These are phyloP conservation scores for Centropristis striata DNA, from an alignment of 2,113 vertebrate species.

Conservation along the genomic window DNA sequence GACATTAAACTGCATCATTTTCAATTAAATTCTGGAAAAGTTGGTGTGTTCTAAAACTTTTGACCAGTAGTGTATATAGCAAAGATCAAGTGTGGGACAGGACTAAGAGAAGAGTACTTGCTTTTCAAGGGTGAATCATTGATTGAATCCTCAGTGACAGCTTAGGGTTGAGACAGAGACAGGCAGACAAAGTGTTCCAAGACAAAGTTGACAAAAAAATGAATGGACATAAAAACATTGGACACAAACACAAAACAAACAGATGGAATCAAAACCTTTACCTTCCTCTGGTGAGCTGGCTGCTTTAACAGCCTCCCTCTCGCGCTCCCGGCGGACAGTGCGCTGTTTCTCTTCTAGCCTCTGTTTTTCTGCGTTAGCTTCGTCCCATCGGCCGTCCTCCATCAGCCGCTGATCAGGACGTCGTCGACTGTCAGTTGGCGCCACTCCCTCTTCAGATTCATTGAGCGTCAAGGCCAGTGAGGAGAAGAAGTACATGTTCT, in stretches of 20 bases:
- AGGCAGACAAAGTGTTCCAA: slow-evolving; percentile 54
- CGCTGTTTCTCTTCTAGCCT: slow-evolving; percentile 97
- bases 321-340: slow-evolving; percentile 87
- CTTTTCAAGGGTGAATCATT: slow-evolving; percentile 82
- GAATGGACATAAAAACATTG: slow-evolving; percentile 34
- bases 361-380: slow-evolving; percentile 96
- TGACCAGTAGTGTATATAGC: no score
- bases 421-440: slow-evolving; percentile 92
- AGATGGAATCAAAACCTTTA: slow-evolving; percentile 29
- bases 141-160: slow-evolving; percentile 80
- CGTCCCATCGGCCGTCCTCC: slow-evolving; percentile 96
- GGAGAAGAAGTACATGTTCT: slow-evolving; percentile 98
- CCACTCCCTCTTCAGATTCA: slow-evolving; percentile 89
- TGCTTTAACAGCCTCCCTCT: slow-evolving; percentile 87
- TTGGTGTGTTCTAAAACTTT: no score
- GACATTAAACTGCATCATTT: no score
- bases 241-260: slow-evolving; percentile 20
- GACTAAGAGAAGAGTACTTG: slow-evolving; percentile 76
- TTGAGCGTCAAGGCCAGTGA: slow-evolving; percentile 94
- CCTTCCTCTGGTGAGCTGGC: slow-evolving; percentile 87
- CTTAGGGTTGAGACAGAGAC: slow-evolving; percentile 73
- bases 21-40: no score
- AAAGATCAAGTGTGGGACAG: background rate
- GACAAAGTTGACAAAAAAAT: slow-evolving; percentile 35
- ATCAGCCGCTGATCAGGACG: slow-evolving; percentile 96